Base-by-base conservation (phyloP, 2,797 vertebrate genomes). In the Orestias chungarensis region DNA sequence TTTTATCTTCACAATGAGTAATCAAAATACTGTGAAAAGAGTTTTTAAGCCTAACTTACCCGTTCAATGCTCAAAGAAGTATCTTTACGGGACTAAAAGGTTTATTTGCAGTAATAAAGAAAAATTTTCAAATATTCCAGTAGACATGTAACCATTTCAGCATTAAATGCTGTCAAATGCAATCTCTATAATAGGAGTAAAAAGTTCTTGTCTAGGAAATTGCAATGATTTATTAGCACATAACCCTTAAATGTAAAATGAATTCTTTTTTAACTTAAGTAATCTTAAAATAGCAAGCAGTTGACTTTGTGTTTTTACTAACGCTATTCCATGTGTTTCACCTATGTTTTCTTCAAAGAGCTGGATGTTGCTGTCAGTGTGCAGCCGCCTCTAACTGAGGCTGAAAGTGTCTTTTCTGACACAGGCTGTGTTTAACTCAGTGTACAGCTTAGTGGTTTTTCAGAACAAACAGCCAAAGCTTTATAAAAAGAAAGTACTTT, bases 291-390 rank as follows among this genome's bases (percentile, higher is more conserved):
- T 38, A 18, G 20, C 20, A 38, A 9, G 14, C 6, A 61, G 4
- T 33, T 38, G 31, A 38, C 33, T 38, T 61, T 23, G 18, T 38
- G 20, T 10, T 38, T 35, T 23, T 61, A 57, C 12, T 35, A 38
- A 61, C 20, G 12, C 1, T n/a, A 38, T 62, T 33, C n/a, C 35
- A 33, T 3, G 23, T 25, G 33, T 62, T 62, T 62, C 35, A 62
- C 20, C 59, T 7, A 11, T 6, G 11, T 25, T 62, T 11, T 38
- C 35, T 61, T 61, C 59, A 62, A n/a, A 62, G 35, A n/a, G 59
- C 35, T 62, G 23, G 59, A 40, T 40, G 33, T 40, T 62, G 59
- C 23, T 62, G 59, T 62, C 59, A 62, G 59, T 62, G 20, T 61
- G 35, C 35, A 3, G 59, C 59, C 12, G 11, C 59, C 57, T 61